Base-by-base conservation (phyloP, 1,140 invertebrate species). In the Saccostrea glomerata region DNA sequence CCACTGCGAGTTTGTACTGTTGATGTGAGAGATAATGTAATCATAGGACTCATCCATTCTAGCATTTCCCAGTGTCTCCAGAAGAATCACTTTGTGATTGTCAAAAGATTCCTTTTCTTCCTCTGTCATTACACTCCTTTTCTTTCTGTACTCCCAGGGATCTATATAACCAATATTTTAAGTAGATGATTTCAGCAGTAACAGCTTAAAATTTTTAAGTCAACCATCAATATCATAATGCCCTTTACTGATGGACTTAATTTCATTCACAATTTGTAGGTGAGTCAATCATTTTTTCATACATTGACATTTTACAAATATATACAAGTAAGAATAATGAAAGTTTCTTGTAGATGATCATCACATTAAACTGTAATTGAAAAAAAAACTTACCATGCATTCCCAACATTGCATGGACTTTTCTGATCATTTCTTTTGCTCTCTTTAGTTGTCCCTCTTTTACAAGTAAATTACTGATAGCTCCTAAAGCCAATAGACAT, bases 21-120 rank as follows among this genome's bases (percentile, higher is more conserved):
- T 89, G 63, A 89, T 89, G 60, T 89, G 89, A 2, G 89, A 89
- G 20, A 89, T 60, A 56, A 89, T 89, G 84, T 86, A 89, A 9
- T 85, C 86, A 87, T 86, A 89, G 0, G 89, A 89, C 36, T 66
- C 58, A 5, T 87, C 89, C 84, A 86, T 30, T 55, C 84, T 36
- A 20, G 89, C 89, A 86, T 89, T 89, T 6, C 89, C 89, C 0
- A 89, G 84, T 30, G 86, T 89, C 73, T 89, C 89, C 40, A 89
- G 30, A 20, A 89, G 73, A 63, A 87, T 56, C 17, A 86, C 89
- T 36, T 85, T 60, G 30, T 58, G 54, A 3, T 30, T 11, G 60
- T 89, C 89, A 47, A 87, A 87, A 9, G 47, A 56, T 36, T 86
- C 47, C 47, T 83, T 58, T 60, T 89, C 89, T 17, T 23, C 17